phyloP scores from a whole-genome alignment of 2,113 vertebrate genomes.

The Rhombomys opimus region DNA sequence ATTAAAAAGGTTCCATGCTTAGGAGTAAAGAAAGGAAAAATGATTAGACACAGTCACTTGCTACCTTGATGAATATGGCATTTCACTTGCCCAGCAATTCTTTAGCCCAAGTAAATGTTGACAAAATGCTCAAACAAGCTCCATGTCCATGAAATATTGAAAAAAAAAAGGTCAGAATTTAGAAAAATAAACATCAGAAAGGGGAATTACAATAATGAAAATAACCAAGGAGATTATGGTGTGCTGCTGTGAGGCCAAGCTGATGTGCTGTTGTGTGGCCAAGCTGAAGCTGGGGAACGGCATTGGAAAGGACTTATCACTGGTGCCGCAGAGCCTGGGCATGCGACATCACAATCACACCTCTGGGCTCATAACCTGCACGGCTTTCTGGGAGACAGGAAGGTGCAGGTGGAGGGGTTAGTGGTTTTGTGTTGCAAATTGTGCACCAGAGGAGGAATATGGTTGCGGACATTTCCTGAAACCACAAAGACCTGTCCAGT shows the following conservation, averaged over 20 bases:
- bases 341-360: slow-evolving; percentile 38
- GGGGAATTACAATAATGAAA: not conserved
- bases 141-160: not conserved
- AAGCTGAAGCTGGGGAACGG: not conserved
- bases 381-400: slow-evolving; percentile 13
- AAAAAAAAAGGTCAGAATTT: not conserved
- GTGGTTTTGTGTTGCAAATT: not conserved
- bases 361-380: slow-evolving; percentile 49
- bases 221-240: not conserved
- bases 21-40: not conserved
- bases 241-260: not conserved
- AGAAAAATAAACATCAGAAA: slow-evolving; percentile 11
- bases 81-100: not conserved
- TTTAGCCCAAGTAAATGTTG: not conserved
- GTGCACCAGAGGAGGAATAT: not conserved
- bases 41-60: not conserved
- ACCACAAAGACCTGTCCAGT: slow-evolving; percentile 10
- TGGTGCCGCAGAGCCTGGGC: not conserved
- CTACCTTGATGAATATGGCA: not conserved
- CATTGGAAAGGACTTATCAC: slow-evolving; percentile 51
- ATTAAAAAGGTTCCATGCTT: not conserved
- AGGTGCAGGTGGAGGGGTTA: not conserved
- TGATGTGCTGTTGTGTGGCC: not conserved
- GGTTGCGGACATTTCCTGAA: slow-evolving; percentile 1
- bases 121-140: not conserved